phyloP scores from a whole-genome alignment of 2,888 invertebrate genomes.

The Heliconius cydno region DNA sequence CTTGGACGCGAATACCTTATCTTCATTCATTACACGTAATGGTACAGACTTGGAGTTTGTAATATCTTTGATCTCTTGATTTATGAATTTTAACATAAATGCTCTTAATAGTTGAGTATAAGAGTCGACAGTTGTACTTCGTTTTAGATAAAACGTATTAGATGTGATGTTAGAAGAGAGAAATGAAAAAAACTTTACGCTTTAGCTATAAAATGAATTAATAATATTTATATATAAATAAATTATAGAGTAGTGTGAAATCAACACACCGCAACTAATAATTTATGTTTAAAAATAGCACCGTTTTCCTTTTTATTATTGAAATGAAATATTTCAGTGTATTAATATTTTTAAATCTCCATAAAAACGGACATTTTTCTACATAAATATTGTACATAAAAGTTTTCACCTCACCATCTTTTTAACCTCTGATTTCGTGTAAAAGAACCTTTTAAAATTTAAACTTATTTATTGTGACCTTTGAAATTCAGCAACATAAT shows the following conservation, averaged over 20 bases:
- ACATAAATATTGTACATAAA: not conserved
- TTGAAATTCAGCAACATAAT: conserved; percentile 42
- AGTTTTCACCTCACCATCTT: not conserved
- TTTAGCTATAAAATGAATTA: not conserved
- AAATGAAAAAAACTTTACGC: not conserved
- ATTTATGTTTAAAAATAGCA: too few relatives aligned
- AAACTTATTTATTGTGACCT: conserved; percentile 39
- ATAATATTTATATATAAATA: not conserved
- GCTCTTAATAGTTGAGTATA: conserved; percentile 15
- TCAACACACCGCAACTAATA: too few relatives aligned
- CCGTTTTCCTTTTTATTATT: too few relatives aligned
- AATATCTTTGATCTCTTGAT: conserved; percentile 56
- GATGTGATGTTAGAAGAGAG: not conserved
- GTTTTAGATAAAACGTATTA: conserved; percentile 20
- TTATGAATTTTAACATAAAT: conserved; percentile 49
- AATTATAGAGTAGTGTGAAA: too few relatives aligned
- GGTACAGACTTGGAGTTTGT: conserved; percentile 62
- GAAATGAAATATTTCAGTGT: not conserved
- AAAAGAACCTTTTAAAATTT: conserved; percentile 25
- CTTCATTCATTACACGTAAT: conserved; percentile 71
- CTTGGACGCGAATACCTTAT: conserved; percentile 73
- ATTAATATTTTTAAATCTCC: not conserved
- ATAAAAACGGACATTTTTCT: not conserved
- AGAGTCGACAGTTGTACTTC: conserved; percentile 4
- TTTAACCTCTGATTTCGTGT: not conserved